These are phyloP conservation scores for Automeris io DNA, from an alignment of 2,888 invertebrate genomes.

Conservation along the genomic window DNA sequence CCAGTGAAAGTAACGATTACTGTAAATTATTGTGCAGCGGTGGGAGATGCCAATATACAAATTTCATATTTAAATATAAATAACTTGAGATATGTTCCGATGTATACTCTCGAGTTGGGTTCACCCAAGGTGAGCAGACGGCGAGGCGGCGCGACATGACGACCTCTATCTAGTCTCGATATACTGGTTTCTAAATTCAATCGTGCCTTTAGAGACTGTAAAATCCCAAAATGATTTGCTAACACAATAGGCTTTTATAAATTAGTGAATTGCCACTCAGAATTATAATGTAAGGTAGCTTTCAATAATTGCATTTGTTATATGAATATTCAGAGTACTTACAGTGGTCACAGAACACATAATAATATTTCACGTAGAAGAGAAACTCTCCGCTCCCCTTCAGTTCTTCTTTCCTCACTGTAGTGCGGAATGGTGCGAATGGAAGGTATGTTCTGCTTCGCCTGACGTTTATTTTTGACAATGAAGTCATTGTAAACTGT, in stretches of 20 bases:
- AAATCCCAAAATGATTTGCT: conserved; percentile 59
- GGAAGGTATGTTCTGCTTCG: too few species aligned
- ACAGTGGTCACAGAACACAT: too few species aligned
- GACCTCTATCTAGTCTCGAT: conserved; percentile 51
- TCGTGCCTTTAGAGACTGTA: conserved; percentile 45
- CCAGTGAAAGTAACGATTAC: conserved; percentile 38
- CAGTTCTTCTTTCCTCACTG: too few species aligned
- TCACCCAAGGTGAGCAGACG: conserved; percentile 65
- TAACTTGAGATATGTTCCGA: conserved; percentile 37
- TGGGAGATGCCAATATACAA: conserved; percentile 25
- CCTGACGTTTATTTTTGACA: too few species aligned
- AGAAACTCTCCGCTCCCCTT: too few species aligned
- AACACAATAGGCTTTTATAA: conserved; percentile 34
- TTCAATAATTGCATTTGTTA: too few species aligned
- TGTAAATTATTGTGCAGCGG: conserved; percentile 23
- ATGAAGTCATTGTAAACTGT: too few species aligned
- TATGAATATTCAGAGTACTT: too few species aligned
- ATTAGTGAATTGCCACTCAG: too few species aligned
- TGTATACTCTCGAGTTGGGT: conserved; percentile 39
- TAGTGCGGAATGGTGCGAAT: too few species aligned
- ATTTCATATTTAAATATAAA: conserved; percentile 35
- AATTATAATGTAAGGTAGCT: too few species aligned
- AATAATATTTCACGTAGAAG: too few species aligned
- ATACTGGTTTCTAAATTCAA: conserved; percentile 64
- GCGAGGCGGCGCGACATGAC: conserved; percentile 57